phyloP scores from a whole-genome alignment of 2,797 vertebrate species.

The Takifugu rubripes region DNA sequence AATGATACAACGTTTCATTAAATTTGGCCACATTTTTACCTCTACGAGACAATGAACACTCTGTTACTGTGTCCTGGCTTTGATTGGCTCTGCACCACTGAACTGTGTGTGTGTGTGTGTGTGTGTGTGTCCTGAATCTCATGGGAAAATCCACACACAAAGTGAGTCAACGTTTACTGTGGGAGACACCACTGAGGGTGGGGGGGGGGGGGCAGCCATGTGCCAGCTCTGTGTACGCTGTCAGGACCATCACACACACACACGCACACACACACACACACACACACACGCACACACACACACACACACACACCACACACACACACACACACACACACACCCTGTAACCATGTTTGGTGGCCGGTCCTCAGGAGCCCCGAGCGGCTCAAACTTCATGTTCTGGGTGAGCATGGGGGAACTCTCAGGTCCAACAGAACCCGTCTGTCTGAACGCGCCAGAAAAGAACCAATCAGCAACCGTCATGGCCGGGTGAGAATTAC shows the following conservation, averaged over 20 bases:
- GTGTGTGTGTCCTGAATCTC: conserved; percentile 13
- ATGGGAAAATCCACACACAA: conserved; percentile 27
- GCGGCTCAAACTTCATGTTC: too few relatives aligned
- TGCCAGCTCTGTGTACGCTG: conserved; percentile 54
- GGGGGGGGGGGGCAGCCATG: conserved; percentile 36
- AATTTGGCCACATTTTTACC: too few relatives aligned
- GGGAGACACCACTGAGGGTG: conserved; percentile 46
- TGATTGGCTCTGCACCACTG: conserved; percentile 13
- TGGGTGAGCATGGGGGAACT: too few relatives aligned
- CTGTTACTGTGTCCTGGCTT: conserved; percentile 25
- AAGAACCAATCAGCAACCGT: neutral
- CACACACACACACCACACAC: too few relatives aligned
- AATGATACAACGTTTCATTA: too few relatives aligned
- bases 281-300: neutral
- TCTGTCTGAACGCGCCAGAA: neutral
- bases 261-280: conserved; percentile 9
- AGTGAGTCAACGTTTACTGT: conserved; percentile 30
- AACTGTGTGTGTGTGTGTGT: conserved; percentile 8
- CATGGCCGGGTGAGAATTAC: conserved; percentile 34
- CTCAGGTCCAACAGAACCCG: too few relatives aligned
- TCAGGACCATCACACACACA: conserved; percentile 37
- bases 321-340: too few relatives aligned
- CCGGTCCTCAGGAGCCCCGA: neutral
- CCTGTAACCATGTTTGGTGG: too few relatives aligned
- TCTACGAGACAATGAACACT: neutral